Conservation (phyloP, 1,140 invertebrate species). For the Drosophila trapezifrons region DNA sequence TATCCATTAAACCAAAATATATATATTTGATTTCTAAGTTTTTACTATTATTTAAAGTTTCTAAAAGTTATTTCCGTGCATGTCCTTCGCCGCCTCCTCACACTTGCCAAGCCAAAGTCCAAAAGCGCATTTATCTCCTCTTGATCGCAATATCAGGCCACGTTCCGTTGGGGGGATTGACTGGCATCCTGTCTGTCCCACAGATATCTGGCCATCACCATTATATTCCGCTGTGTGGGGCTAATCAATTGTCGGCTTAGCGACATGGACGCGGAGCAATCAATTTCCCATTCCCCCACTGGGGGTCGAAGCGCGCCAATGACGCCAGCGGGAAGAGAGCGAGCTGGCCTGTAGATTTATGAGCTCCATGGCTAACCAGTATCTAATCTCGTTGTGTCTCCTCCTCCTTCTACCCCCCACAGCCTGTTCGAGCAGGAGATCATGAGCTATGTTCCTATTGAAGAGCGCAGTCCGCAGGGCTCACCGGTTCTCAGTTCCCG, state of each 20-base stretch:
- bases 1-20: no score
- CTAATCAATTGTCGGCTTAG: slow-evolving; percentile 65
- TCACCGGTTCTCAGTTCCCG: slow-evolving; percentile 86
- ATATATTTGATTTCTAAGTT: no score
- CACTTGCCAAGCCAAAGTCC: slow-evolving; percentile 8
- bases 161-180: neutral
- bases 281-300: slow-evolving; percentile 25
- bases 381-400: neutral
- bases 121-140: slow-evolving; percentile 16
- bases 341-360: slow-evolving; percentile 35
- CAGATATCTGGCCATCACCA: neutral
- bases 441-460: slow-evolving; percentile 97
- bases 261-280: slow-evolving; percentile 19
- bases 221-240: slow-evolving; percentile 7
- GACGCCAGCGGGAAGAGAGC: slow-evolving; percentile 24
- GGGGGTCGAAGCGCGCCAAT: neutral
- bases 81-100: neutral
- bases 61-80: no score
- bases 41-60: no score
- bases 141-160: slow-evolving; percentile 2
- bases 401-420: slow-evolving; percentile 72
- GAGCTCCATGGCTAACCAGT: slow-evolving; percentile 16
- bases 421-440: slow-evolving; percentile 99
- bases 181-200: slow-evolving; percentile 16
- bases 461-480: slow-evolving; percentile 85